Evolutionary conservation across 2,888 invertebrate genomes (phyloP), one percentile per base, ranked within the genome.

Genomic region (Ophion costatus): DNA sequence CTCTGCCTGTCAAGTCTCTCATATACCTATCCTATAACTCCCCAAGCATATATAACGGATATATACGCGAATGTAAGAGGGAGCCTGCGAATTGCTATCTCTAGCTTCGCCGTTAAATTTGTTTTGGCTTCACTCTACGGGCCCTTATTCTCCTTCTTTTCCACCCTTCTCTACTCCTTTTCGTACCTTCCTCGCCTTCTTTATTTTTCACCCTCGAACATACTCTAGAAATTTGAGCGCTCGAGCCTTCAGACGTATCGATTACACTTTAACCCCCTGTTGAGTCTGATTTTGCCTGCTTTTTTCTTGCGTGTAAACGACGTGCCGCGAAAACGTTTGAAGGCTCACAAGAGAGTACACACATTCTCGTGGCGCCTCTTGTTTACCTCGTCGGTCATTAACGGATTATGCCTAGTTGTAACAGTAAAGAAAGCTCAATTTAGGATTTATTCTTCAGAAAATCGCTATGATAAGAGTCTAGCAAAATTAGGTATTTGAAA

Each of bases 1-100:
- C 59, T 78, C 69, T 80, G 80, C 74, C 71, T 82, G 84, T 82
- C 83, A 78, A 70, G 61, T 66, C 57, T 81, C 73, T 69, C 82
- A 84, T 82, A 82, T 82, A 78, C 70, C 59, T 83, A 76, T 82
- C 70, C 59, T 83, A 76, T 82, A 61, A 51, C 61, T 63, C 45
- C 10, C 24, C 14, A 38, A 11, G 22, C 78, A 78, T 63, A 78
- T 61, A 38, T 20, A 22, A 69, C 17, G 42, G 20, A 42, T 80
- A 75, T 51, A 69, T 45, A 63, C 24, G 59, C n/a, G 70, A 51
- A 66, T 66, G 24, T 57, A 51, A 56, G 76, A 76, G 61, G n/a
- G 42, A 38, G 59, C 20, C 64, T 64, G 11, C 29, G 59, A 61
- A 73, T 61, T 42, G 51, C 56, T 33, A 45, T 45, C 20, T 63